Percentiles rank a stretch among this genome's conserved stretches.
Evolutionary conservation across 2,113 vertebrate species (phyloP).

Genomic region (Nannospalax galili): DNA sequence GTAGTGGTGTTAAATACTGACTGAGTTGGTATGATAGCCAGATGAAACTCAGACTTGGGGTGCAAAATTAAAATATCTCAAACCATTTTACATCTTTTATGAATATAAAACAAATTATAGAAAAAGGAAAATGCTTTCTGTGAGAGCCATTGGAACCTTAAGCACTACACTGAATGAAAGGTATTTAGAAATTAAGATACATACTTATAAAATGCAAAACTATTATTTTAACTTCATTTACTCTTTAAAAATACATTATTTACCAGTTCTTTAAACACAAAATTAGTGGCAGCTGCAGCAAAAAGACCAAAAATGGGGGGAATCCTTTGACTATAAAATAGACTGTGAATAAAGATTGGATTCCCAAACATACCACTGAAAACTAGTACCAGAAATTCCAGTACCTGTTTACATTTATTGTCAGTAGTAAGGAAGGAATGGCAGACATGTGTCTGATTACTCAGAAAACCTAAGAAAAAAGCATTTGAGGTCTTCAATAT

Average conservation of each 20-base stretch:
- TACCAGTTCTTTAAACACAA: slow-evolving; percentile 25
- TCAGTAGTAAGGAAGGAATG: not conserved
- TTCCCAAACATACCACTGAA: not conserved
- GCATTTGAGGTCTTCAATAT: not conserved
- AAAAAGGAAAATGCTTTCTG: slow-evolving; percentile 28
- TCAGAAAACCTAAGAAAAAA: not conserved
- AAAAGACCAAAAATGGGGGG: not conserved
- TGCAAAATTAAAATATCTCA: not conserved
- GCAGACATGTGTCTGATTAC: too few relatives aligned
- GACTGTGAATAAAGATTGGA: not conserved
- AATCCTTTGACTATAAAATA: not conserved
- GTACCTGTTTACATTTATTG: not conserved
- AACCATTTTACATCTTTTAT: not conserved
- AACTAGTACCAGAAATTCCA: not conserved
- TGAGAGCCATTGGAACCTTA: not conserved
- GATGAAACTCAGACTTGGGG: not conserved
- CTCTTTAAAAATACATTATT: slow-evolving; percentile 46
- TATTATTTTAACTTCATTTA: not conserved
- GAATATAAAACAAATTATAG: not conserved
- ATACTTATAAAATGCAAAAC: too few relatives aligned
- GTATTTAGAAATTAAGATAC: too few relatives aligned
- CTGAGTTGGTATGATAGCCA: not conserved
- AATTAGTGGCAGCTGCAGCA: not conserved
- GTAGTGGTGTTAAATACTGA: not conserved
- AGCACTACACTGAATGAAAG: not conserved